Percentiles rank a stretch among this genome's conserved stretches.
phyloP scores from a whole-genome alignment of 2,797 vertebrate genomes.

The Halcyon chelicuti region DNA sequence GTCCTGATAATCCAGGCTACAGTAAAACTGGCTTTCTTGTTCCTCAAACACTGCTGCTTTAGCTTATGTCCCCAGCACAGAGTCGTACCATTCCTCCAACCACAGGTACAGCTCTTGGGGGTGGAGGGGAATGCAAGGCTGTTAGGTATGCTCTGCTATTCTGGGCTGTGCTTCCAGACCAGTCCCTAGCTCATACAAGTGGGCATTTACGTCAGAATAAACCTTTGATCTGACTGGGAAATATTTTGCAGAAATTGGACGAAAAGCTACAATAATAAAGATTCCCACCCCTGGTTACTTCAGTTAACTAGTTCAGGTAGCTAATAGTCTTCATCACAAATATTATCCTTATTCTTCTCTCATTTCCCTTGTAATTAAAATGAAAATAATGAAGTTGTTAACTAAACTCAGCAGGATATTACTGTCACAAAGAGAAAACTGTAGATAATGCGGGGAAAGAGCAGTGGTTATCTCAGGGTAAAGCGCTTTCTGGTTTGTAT shows the following conservation, averaged over 20 bases:
- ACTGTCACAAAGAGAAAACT: not conserved
- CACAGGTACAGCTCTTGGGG: no score
- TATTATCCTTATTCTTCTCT: not conserved
- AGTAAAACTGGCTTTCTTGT: not conserved
- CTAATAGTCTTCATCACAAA: not conserved
- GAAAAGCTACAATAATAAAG: not conserved
- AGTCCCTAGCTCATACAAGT: not conserved
- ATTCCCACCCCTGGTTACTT: not conserved
- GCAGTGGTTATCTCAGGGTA: not conserved
- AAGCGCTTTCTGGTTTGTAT: not conserved
- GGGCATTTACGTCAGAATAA: not conserved
- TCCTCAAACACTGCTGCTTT: not conserved
- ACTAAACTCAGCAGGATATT: not conserved
- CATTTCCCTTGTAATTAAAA: not conserved
- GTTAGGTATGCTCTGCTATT: not conserved
- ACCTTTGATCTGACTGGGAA: not conserved
- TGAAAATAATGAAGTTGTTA: not conserved
- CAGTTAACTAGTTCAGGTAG: not conserved
- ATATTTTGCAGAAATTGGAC: not conserved
- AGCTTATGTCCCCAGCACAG: rapidly evolving
- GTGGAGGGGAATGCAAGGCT: not conserved
- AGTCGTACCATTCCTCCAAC: not conserved
- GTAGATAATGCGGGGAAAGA: not conserved
- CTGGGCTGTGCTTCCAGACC: not conserved
- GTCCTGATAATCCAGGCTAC: not conserved